Evolutionary conservation across 1,140 invertebrate genomes (phyloP).

Genomic region (Pseudomyrmex flavicornis): DNA sequence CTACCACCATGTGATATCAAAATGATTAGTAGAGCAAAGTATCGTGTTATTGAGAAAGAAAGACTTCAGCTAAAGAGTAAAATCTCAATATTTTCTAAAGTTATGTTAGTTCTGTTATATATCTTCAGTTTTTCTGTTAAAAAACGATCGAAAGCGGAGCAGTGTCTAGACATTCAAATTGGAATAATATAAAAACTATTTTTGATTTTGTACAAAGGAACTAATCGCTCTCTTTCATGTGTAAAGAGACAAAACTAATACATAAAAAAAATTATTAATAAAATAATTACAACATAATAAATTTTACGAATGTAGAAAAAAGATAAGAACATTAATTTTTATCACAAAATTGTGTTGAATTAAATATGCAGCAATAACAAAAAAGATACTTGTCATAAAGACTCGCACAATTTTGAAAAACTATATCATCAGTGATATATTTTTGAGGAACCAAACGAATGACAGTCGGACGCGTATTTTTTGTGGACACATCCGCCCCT

Average conservation of each 20-base stretch:
- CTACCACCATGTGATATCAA: too few relatives aligned
- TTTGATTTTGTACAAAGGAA: too few relatives aligned
- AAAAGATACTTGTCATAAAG: too few relatives aligned
- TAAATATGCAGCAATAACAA: too few relatives aligned
- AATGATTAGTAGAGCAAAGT: not conserved
- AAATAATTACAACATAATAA: not conserved
- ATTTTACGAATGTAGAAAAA: too few relatives aligned
- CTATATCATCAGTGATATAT: not conserved
- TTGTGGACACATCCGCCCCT: not conserved
- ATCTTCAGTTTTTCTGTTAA: slow-evolving; percentile 25
- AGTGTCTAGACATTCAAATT: not conserved
- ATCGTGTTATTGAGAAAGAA: not conserved
- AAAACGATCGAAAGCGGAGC: not conserved
- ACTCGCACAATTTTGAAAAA: too few relatives aligned
- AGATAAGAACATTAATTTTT: too few relatives aligned
- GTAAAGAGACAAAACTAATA: not conserved
- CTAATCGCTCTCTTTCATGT: too few relatives aligned
- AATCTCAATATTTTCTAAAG: not conserved
- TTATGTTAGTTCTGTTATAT: slow-evolving; percentile 51
- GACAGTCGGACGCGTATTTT: not conserved
- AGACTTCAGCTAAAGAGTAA: not conserved
- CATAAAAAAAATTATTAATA: not conserved
- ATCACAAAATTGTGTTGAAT: not conserved
- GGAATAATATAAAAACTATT: too few relatives aligned
- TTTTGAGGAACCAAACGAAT: not conserved